Evolutionary conservation across 1,140 invertebrate genomes (phyloP).

Genomic region (Hetaerina americana): DNA sequence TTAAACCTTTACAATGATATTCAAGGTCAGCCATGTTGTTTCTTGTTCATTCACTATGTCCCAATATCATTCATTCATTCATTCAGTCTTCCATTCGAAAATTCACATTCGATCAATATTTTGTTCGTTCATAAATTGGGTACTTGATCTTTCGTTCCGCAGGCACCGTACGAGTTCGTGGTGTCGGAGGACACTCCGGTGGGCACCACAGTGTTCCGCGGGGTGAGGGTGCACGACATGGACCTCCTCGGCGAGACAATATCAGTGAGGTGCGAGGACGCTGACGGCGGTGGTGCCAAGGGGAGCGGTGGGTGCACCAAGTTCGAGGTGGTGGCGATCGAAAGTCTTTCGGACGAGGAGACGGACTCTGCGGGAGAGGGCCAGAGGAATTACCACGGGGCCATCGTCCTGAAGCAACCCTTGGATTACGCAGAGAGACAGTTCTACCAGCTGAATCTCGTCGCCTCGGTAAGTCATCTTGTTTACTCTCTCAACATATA

Average conservation of each 20-base stretch:
- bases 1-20: too few species aligned
- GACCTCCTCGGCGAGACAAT: slow-evolving; percentile 68
- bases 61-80: too few species aligned
- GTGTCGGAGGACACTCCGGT: slow-evolving; percentile 62
- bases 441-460: slow-evolving; percentile 45
- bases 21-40: too few species aligned
- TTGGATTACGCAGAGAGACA: slow-evolving; percentile 22
- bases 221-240: slow-evolving; percentile 58
- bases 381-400: background rate
- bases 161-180: slow-evolving; percentile 65
- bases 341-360: background rate
- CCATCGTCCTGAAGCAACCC: slow-evolving; percentile 5
- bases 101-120: too few species aligned
- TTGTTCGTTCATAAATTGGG: too few species aligned
- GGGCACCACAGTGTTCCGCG: slow-evolving; percentile 57
- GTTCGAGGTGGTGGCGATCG: background rate
- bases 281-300: background rate
- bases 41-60: too few species aligned
- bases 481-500: background rate
- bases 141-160: background rate
- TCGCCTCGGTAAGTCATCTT: slow-evolving; percentile 45
- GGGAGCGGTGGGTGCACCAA: background rate
- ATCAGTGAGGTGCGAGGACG: slow-evolving; percentile 54
- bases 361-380: background rate
- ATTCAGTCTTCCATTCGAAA: too few species aligned